Percentiles rank a stretch among this genome's conserved stretches.
Evolutionary conservation across 2,888 invertebrate genomes (phyloP).

Genomic region (Gymnosoma rotundatum): DNA sequence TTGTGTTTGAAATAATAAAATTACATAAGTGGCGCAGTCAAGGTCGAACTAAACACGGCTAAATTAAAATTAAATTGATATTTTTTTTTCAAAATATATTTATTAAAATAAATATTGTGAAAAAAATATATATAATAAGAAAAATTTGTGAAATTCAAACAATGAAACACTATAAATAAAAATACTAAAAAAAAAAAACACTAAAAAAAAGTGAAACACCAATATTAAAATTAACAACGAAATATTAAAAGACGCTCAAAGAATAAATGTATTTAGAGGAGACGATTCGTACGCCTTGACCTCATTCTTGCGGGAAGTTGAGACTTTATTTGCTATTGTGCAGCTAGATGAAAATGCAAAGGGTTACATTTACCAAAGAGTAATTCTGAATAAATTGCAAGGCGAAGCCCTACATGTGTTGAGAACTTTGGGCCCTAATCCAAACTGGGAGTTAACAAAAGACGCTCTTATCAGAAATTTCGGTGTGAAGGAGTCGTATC

Average conservation of each 20-base stretch:
- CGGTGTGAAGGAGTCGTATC: conserved; percentile 61
- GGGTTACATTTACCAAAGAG: too few relatives aligned
- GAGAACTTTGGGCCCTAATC: conserved; percentile 58
- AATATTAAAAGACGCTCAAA: conserved; percentile 17
- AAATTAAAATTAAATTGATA: neutral
- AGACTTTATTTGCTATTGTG: conserved; percentile 22
- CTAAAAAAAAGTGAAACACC: neutral
- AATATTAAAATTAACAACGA: neutral
- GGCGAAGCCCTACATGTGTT: neutral
- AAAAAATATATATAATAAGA: too few relatives aligned
- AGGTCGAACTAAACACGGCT: neutral
- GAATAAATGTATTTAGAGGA: conserved; percentile 23
- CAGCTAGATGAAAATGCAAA: neutral
- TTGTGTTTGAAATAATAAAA: neutral
- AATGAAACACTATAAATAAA: too few relatives aligned
- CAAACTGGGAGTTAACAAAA: conserved; percentile 59
- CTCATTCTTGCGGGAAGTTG: conserved; percentile 39
- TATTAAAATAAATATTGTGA: neutral
- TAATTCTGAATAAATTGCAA: too few relatives aligned
- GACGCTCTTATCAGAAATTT: conserved; percentile 52
- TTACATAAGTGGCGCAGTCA: neutral
- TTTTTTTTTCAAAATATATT: neutral
- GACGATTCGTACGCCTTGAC: conserved; percentile 22
- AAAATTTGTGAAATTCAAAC: too few relatives aligned
- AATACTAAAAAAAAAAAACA: too few relatives aligned